Percentiles rank a stretch among this genome's conserved stretches.
Evolutionary conservation across 2,113 vertebrate genomes (phyloP).

Genomic region (Pseudois nayaur): DNA sequence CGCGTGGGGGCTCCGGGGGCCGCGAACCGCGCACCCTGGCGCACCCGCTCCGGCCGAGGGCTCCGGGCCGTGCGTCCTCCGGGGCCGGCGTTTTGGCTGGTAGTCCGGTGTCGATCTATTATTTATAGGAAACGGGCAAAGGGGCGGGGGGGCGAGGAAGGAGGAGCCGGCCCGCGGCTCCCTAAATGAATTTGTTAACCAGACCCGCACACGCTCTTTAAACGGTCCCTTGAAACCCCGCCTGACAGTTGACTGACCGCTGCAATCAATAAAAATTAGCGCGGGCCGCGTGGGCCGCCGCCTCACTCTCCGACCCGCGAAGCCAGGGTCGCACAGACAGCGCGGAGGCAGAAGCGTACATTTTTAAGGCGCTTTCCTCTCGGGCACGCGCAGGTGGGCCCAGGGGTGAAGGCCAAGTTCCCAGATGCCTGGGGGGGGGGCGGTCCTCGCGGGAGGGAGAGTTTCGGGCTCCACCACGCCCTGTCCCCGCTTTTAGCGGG

Average conservation of each 20-base stretch:
- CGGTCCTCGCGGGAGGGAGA: not conserved
- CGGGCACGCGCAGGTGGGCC: not conserved
- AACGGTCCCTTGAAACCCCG: slow-evolving; percentile 89
- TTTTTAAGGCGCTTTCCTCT: not conserved
- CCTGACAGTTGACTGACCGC: slow-evolving; percentile 93
- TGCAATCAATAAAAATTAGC: slow-evolving; percentile 90
- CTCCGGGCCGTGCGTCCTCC: not conserved
- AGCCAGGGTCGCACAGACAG: not conserved
- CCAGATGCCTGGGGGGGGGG: not conserved
- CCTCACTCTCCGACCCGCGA: not conserved
- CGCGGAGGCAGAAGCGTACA: not conserved
- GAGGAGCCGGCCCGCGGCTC: slow-evolving; percentile 46
- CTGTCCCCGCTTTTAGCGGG: not conserved
- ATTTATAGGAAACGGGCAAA: slow-evolving; percentile 84
- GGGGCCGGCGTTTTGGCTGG: slow-evolving; percentile 74
- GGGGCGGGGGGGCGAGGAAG: slow-evolving; percentile 69
- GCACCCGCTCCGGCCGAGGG: accelerated
- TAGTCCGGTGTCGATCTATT: slow-evolving; percentile 84
- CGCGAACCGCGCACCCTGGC: accelerated
- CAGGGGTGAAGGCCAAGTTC: not conserved
- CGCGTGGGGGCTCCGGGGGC: accelerated
- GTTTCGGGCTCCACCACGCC: not conserved
- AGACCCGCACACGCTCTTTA: slow-evolving; percentile 85
- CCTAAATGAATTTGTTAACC: slow-evolving; percentile 96
- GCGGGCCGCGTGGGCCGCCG: not conserved